phyloP scores from a whole-genome alignment of 1,140 invertebrate genomes.

The Lepidostoma basale region DNA sequence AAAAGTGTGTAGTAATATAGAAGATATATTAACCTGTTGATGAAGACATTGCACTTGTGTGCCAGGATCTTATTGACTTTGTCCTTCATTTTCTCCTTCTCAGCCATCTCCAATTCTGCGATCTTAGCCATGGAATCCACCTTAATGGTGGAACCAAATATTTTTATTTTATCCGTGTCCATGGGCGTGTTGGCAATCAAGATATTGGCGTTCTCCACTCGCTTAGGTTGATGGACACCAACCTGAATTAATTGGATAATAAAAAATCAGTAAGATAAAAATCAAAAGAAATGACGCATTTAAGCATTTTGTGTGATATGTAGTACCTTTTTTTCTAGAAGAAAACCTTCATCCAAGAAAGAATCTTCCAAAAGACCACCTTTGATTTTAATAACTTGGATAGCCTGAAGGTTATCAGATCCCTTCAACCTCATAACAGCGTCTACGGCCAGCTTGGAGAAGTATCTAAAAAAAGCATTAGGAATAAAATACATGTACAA shows the following conservation, averaged over 20 bases:
- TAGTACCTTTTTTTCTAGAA: constrained; percentile 89
- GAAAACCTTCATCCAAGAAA: constrained; percentile 97
- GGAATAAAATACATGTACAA: too few relatives aligned
- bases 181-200: constrained; percentile 99
- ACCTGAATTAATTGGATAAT: constrained; percentile 50
- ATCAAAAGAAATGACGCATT: not conserved
- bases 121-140: constrained; percentile 99
- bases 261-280: constrained; percentile 49
- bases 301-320: not conserved
- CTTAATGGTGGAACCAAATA: constrained; percentile 97
- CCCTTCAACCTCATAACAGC: constrained; percentile 95
- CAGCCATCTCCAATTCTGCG: constrained; percentile 95
- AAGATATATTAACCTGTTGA: constrained; percentile 76
- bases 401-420: constrained; percentile 92
- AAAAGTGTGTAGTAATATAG: not conserved
- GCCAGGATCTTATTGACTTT: constrained; percentile 97
- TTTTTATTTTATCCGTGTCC: constrained; percentile 99
- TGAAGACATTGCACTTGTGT: constrained; percentile 98
- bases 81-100: constrained; percentile 99
- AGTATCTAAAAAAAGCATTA: constrained; percentile 66
- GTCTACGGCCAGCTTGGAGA: constrained; percentile 93
- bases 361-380: constrained; percentile 93
- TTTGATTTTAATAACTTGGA: constrained; percentile 97
- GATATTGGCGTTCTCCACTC: constrained; percentile 92
- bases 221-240: constrained; percentile 82